These are phyloP conservation scores for Pyrocephalus nanus DNA, from an alignment of 2,797 vertebrate species.

Conservation along the genomic window DNA sequence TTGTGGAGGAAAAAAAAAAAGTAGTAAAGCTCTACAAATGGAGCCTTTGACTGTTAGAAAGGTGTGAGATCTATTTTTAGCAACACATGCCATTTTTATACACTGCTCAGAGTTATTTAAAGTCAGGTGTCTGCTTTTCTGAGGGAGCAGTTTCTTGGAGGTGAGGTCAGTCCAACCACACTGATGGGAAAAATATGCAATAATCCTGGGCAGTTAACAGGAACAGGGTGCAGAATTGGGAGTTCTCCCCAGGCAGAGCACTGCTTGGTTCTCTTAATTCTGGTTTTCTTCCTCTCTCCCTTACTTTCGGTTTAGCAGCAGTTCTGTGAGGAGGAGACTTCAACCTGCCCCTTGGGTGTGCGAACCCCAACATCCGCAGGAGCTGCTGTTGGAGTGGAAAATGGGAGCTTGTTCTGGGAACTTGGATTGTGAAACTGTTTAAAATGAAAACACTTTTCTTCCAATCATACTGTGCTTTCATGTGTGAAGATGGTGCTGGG, in stretches of 20 bases:
- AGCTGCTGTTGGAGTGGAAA: background rate
- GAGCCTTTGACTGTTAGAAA: background rate
- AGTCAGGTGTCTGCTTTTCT: background rate
- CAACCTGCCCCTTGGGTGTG: background rate
- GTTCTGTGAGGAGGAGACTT: background rate
- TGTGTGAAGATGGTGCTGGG: background rate
- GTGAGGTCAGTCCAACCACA: background rate
- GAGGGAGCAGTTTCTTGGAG: background rate
- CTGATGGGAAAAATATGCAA: background rate
- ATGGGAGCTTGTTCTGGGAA: background rate
- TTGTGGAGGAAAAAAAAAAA: background rate
- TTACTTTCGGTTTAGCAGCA: background rate
- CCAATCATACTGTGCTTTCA: background rate
- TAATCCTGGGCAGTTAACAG: background rate
- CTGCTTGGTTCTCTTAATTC: background rate
- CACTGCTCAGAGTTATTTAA: conserved; percentile 36
- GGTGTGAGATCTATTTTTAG: background rate
- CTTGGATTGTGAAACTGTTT: background rate
- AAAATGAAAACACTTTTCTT: background rate
- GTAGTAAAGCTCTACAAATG: background rate
- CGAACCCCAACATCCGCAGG: background rate
- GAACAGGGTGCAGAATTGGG: background rate
- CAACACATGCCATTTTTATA: background rate
- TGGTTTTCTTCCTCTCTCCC: background rate
- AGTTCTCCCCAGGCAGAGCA: background rate